phyloP scores from a whole-genome alignment of 2,113 vertebrate species.

The Sitta europaea region DNA sequence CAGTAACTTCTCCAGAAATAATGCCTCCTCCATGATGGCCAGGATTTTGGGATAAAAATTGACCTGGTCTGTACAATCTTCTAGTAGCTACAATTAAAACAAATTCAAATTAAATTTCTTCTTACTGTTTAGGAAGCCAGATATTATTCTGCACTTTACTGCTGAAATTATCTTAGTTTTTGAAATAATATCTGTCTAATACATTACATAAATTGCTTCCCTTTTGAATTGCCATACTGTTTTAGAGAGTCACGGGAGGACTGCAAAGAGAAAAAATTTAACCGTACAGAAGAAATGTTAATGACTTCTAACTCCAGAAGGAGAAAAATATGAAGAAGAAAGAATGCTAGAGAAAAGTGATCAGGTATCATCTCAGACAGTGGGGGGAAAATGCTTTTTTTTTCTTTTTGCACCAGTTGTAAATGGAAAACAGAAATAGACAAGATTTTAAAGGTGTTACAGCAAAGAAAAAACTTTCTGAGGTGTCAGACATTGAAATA shows the following conservation, averaged over 20 bases:
- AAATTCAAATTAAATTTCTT: not conserved
- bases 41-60: not conserved
- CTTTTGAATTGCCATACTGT: not conserved
- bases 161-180: not conserved
- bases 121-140: not conserved
- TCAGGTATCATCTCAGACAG: not conserved
- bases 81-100: not conserved
- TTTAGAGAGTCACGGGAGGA: not conserved
- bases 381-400: rapidly evolving
- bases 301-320: not conserved
- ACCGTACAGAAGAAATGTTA: not conserved
- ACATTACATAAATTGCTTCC: not conserved
- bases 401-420: not conserved
- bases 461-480: not conserved
- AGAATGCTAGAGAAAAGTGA: not conserved
- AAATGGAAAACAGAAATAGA: not conserved
- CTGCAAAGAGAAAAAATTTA: not conserved
- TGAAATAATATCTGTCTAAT: not conserved
- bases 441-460: not conserved
- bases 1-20: not conserved
- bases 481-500: not conserved
- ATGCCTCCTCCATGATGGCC: not conserved
- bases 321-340: not conserved
- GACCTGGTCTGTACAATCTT: not conserved
- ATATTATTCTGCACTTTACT: not conserved